Evolutionary conservation across 2,888 invertebrate species (phyloP), one percentile per base, ranked within the genome.

Genomic region (Diaphora mendica): DNA sequence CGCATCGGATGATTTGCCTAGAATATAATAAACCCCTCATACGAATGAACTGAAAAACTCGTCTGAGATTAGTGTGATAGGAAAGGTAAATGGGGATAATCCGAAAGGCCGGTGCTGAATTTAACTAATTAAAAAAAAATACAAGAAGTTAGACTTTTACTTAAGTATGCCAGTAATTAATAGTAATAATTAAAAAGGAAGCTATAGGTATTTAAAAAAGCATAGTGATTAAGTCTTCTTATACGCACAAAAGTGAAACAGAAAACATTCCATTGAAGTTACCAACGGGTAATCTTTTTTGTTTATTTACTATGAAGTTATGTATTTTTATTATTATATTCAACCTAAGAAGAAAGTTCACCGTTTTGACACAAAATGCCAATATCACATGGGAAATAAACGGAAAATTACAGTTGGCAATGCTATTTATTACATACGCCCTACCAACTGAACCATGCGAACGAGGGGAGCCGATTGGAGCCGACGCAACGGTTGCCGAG

Each of bases 311-410:
- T 26, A 62, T 17, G 5, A 3, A 15, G 4, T 2, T 59, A 59
- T 26, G 3, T 5, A 26, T 13, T 26, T 30, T 39, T 39, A 39
- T 39, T 39, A 39, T 39, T 7, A 15, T 62, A 15, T 15, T 15
- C 17, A 15, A 30, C 5, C 26, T 59, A 5, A 59, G 30, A 30
- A 30, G 26, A 15, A 7, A 62, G 30, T 30, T 30, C 62, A 62
- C 30, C 30, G 5, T 30, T 17, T 17, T 48, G 44, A 20, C 17
- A 23, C 33, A 65, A 73, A 73, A 65, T 33, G 65, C 30, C 35
- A 75, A 76, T 80, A 81, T 67, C 68, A 26, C 79, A 82, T 85
- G 82, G 79, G 86, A 85, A 67, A 87, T 87, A 85, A 88, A 86
- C 85, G 83, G 85, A 82, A 76, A 83, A 76, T 82, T 85, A 83